Percentiles rank a stretch among this genome's conserved stretches.
Evolutionary conservation across 1,140 invertebrate species (phyloP).

Genomic region (Drosophila elegans): DNA sequence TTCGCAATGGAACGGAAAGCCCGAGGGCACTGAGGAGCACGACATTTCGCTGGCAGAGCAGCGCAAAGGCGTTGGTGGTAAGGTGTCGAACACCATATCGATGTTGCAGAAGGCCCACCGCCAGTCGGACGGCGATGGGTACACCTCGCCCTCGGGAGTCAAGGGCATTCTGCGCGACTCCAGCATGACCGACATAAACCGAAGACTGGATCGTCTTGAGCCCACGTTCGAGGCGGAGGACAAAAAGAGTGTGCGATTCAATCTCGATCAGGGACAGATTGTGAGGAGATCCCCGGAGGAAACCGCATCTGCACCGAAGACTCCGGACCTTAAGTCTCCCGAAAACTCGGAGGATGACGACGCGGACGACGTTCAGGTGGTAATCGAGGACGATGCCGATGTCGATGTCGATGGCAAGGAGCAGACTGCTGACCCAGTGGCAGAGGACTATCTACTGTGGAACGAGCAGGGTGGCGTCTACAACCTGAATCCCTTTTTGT

Average conservation of each 20-base stretch:
- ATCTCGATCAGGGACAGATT: conserved; percentile 85
- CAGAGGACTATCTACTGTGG: conserved; percentile 31
- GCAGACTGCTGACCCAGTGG: conserved; percentile 23
- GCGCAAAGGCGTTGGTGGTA: conserved; percentile 54
- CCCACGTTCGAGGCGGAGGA: conserved; percentile 39
- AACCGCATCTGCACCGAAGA: conserved; percentile 31
- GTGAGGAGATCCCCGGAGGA: conserved; percentile 47
- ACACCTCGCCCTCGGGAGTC: conserved; percentile 65
- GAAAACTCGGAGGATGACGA: conserved; percentile 60
- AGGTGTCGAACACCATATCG: conserved; percentile 27
- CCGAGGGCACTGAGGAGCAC: not conserved
- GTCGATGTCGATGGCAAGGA: conserved; percentile 11
- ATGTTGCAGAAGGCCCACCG: conserved; percentile 89
- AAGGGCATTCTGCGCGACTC: conserved; percentile 91
- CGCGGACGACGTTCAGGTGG: conserved; percentile 44
- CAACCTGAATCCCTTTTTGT: conserved; percentile 58
- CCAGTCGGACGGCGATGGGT: conserved; percentile 39
- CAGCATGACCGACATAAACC: conserved; percentile 85
- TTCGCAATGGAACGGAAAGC: conserved; percentile 8
- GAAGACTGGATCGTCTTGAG: conserved; percentile 61
- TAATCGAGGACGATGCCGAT: conserved; percentile 14
- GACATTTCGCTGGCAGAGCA: not conserved
- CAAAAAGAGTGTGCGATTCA: conserved; percentile 90
- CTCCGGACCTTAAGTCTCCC: conserved; percentile 17
- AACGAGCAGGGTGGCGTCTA: conserved; percentile 57